Conservation (phyloP, 2,888 invertebrate genomes). For the Labia minor region DNA sequence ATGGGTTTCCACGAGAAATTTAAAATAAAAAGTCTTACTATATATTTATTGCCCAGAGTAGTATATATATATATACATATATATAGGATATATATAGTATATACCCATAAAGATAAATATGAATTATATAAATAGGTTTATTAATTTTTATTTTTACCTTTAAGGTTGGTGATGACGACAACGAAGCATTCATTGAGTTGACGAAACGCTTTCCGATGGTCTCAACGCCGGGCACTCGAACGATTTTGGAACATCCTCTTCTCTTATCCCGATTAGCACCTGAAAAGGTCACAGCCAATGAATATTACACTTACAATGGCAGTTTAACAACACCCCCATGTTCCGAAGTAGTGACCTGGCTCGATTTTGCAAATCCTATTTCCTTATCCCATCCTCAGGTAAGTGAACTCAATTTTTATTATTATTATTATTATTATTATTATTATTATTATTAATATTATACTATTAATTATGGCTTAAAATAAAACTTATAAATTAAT, state of each 20-base stretch:
- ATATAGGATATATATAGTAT: too few relatives aligned
- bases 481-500: too few relatives aligned
- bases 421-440: background rate
- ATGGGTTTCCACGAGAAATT: too few relatives aligned
- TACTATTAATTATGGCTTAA: too few relatives aligned
- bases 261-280: background rate
- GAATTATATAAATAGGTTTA: too few relatives aligned
- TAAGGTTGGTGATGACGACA: slow-evolving; percentile 33
- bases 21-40: too few relatives aligned
- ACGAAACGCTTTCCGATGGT: slow-evolving; percentile 46
- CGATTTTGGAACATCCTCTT: slow-evolving; percentile 41
- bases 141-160: too few relatives aligned
- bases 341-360: slow-evolving; percentile 75
- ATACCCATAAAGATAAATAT: too few relatives aligned
- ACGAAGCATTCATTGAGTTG: slow-evolving; percentile 47
- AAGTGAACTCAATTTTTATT: too few relatives aligned
- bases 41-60: too few relatives aligned
- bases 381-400: slow-evolving; percentile 57
- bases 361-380: slow-evolving; percentile 66
- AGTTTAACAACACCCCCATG: slow-evolving; percentile 81
- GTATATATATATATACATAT: too few relatives aligned
- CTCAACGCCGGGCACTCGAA: slow-evolving; percentile 42
- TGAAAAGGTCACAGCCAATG: background rate
- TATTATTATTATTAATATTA: too few relatives aligned
- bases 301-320: slow-evolving; percentile 73